phyloP scores from a whole-genome alignment of 2,888 invertebrate species.

The Vesta saturnalis region DNA sequence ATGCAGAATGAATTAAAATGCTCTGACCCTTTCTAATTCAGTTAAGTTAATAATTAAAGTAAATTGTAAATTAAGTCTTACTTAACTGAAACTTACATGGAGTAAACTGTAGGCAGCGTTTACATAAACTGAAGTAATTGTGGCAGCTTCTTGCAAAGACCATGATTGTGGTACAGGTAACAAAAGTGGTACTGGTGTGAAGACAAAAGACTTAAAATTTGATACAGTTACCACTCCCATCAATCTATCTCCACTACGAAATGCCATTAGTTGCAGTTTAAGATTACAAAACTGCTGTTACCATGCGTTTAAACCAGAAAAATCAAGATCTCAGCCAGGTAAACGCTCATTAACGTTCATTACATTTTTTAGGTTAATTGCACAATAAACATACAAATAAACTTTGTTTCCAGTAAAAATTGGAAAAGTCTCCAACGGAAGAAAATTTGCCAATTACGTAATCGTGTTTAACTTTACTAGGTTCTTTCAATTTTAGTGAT shows the following conservation, averaged over 20 bases:
- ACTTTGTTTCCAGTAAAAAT: slow-evolving; percentile 85
- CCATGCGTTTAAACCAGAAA: no score
- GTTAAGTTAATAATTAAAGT: slow-evolving; percentile 34
- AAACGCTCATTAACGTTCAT: slow-evolving; percentile 96
- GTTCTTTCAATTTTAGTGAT: slow-evolving; percentile 74
- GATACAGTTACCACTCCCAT: no score
- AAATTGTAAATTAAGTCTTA: neutral
- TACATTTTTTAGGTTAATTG: slow-evolving; percentile 93
- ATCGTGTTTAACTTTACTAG: slow-evolving; percentile 62
- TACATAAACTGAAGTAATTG: slow-evolving; percentile 79
- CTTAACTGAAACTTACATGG: slow-evolving; percentile 50
- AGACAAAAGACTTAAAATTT: neutral
- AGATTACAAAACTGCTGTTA: no score
- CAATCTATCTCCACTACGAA: no score
- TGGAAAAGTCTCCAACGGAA: slow-evolving; percentile 86
- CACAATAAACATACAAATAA: slow-evolving; percentile 77
- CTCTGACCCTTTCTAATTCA: slow-evolving; percentile 54
- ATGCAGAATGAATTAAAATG: slow-evolving; percentile 69
- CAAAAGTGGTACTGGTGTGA: no score
- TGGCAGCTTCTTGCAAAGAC: slow-evolving; percentile 79
- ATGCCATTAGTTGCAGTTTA: no score
- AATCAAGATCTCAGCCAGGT: no score
- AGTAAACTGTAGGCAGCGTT: slow-evolving; percentile 64
- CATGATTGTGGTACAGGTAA: slow-evolving; percentile 78
- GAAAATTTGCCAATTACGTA: slow-evolving; percentile 83